Evolutionary conservation across 2,888 invertebrate species (phyloP), one percentile per base, ranked within the genome.

Genomic region (Meghimatium bilineatum): DNA sequence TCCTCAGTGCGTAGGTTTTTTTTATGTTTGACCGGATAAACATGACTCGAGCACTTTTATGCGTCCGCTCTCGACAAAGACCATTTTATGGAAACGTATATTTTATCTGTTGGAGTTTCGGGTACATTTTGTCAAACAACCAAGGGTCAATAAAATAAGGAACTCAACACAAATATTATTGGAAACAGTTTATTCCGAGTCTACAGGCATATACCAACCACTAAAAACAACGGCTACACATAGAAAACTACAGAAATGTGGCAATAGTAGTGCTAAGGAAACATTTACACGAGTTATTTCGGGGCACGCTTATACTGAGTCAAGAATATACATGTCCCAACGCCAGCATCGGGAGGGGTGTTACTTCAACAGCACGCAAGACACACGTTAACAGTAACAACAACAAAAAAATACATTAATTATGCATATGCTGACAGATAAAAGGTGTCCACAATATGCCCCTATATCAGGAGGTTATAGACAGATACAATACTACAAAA

Each of bases 311-410:
- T 3, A 56, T 23, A 56, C 20, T 23, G 20, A 23, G 74, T 74
- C 52, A 52, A 49, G 10, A 74, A 52, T 74, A 52, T 63, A 63
- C 67, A 78, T 32, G 67, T 34, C 78, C 66, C 75, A 82, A 77
- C 71, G 83, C 69, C 77, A 71, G 78, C 78, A 67, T 76, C 20
- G 78, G 78, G 60, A 38, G 36, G 78, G 78, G 60, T 38, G 36
- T 29, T 63, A 63, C 44, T 76, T 36, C 49, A 49, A 82, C 69
- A 83, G 38, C 38, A 66, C 32, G 14, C 66, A 66, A 14, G 66
- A 66, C 66, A 3, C 6, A 63, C 63, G 29, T n/a, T 3, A 32
- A 66, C 66, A 23, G 32, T 32, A 66, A 3, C 66, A 66, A 66
- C 66, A 29, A 63, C 3, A 56, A 5, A n/a, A 44, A 44, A 56